Conservation (phyloP, 2,797 vertebrate genomes). For the Erpetoichthys calabaricus region DNA sequence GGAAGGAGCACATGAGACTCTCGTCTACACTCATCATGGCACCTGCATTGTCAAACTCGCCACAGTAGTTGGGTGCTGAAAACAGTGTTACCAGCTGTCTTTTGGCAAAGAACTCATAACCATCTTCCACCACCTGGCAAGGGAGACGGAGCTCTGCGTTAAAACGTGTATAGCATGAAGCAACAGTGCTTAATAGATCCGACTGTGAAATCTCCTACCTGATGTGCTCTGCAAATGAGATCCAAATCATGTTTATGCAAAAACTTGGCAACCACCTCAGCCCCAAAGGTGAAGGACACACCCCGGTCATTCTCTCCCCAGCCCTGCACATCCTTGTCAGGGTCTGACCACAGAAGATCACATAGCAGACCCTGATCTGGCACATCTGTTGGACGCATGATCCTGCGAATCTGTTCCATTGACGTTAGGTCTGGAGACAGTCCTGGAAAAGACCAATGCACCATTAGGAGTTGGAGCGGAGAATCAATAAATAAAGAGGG, state of each 20-base stretch:
- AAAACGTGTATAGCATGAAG: too few species aligned
- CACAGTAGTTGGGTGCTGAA: conserved; percentile 64
- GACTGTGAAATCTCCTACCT: conserved; percentile 28
- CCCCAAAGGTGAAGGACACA: conserved; percentile 63
- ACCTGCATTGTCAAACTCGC: conserved; percentile 62
- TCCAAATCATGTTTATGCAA: conserved; percentile 69
- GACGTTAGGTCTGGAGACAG: conserved; percentile 63
- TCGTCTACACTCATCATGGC: conserved; percentile 71
- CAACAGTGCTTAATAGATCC: too few species aligned
- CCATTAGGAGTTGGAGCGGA: too few species aligned
- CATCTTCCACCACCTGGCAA: conserved; percentile 57
- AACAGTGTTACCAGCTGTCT: conserved; percentile 63
- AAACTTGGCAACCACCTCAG: conserved; percentile 63
- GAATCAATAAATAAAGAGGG: neutral
- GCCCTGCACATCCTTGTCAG: conserved; percentile 61
- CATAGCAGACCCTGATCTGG: conserved; percentile 64
- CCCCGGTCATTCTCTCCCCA: conserved; percentile 67
- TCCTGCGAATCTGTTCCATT: conserved; percentile 62
- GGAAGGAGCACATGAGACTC: conserved; percentile 68
- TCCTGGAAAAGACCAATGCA: conserved; percentile 25
- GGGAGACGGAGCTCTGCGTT: too few species aligned
- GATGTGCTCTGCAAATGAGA: conserved; percentile 63
- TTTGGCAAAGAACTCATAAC: conserved; percentile 67
- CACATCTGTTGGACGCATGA: conserved; percentile 65
- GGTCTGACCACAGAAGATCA: conserved; percentile 63